A percentile compares a stretch with the other conserved stretches of the same genome.
Conservation (phyloP, 2,888 invertebrate species). For the Acleris emargana region DNA sequence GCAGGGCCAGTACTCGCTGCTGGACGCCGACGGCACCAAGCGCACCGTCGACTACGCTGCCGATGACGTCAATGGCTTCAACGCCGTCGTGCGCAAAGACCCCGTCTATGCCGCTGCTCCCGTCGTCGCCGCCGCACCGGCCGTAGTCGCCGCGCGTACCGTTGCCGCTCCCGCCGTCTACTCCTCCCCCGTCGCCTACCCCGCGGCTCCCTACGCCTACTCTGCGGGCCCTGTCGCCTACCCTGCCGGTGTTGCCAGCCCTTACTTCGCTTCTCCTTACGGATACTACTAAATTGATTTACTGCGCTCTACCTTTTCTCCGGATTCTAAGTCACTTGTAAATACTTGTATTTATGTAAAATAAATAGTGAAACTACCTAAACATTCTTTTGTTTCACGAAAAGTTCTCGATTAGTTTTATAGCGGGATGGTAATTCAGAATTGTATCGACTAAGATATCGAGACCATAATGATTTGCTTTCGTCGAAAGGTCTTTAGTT, state of each 20-base stretch:
- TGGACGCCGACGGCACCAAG: slow-evolving; percentile 80
- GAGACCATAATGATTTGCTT: too few species aligned
- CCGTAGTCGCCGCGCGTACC: slow-evolving; percentile 42
- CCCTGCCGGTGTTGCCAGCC: slow-evolving; percentile 23
- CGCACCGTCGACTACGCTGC: slow-evolving; percentile 82
- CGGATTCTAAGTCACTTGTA: slow-evolving; percentile 25
- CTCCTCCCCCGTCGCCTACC: slow-evolving; percentile 14
- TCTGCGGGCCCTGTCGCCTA: slow-evolving; percentile 41
- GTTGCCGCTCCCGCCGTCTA: slow-evolving; percentile 43
- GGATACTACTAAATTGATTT: slow-evolving; percentile 20
- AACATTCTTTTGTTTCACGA: not conserved
- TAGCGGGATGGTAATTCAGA: too few species aligned
- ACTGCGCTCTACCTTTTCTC: not conserved
- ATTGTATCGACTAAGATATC: too few species aligned
- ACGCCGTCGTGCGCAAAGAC: slow-evolving; percentile 81
- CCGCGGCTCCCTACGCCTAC: slow-evolving; percentile 41
- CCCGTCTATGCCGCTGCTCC: slow-evolving; percentile 54
- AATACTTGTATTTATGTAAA: slow-evolving; percentile 45
- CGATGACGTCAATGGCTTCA: slow-evolving; percentile 79
- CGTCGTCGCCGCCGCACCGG: slow-evolving; percentile 45
- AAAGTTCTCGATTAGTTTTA: too few species aligned
- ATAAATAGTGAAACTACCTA: slow-evolving; percentile 54
- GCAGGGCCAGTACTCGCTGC: slow-evolving; percentile 79
- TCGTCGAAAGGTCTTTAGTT: too few species aligned
- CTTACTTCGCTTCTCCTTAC: slow-evolving; percentile 38